Evolutionary conservation across 2,113 vertebrate species (phyloP).

Genomic region (Pluvianellus socialis): DNA sequence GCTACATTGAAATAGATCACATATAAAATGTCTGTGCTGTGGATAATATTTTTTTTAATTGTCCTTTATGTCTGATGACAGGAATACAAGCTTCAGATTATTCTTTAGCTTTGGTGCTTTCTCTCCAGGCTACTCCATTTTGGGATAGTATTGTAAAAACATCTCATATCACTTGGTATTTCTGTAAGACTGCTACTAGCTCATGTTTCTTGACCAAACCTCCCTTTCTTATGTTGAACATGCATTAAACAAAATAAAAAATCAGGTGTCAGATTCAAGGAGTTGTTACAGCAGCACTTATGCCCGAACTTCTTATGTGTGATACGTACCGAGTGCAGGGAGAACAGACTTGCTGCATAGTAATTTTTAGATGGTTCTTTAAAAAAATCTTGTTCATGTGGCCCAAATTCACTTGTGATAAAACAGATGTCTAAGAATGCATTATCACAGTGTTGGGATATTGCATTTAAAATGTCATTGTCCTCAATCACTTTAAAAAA

Average conservation of each 20-base stretch:
- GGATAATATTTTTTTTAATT: neutral
- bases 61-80: neutral
- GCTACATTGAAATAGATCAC: neutral
- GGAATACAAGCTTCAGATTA: neutral
- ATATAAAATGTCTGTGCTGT: neutral
- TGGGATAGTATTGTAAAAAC: neutral
- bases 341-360: conserved; percentile 11
- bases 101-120: neutral
- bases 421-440: conserved; percentile 18
- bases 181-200: neutral
- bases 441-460: neutral
- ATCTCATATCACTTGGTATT: neutral
- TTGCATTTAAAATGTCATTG: conserved; percentile 15
- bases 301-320: neutral
- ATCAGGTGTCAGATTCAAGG: neutral
- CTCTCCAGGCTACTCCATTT: neutral
- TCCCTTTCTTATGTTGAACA: neutral
- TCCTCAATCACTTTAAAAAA: conserved; percentile 20
- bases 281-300: neutral
- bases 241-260: conserved; percentile 8
- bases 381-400: neutral
- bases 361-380: neutral
- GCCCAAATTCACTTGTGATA: neutral
- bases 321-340: neutral
- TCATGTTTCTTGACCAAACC: neutral